Evolutionary conservation across 2,113 vertebrate species (phyloP).

Genomic region (Axis porcinus): DNA sequence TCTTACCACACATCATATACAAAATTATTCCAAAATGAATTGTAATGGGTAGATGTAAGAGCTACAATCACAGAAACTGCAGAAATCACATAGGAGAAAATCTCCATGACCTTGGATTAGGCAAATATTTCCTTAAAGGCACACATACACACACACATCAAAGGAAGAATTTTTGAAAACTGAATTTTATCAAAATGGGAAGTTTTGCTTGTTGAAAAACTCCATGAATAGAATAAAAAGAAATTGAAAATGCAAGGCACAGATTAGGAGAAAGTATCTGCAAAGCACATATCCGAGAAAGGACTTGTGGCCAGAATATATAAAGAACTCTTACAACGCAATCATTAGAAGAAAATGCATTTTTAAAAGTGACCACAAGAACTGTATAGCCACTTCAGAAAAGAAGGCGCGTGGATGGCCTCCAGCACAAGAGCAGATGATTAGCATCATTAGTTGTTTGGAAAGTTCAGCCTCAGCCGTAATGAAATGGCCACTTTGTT

Average conservation of each 20-base stretch:
- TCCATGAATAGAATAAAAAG: not conserved
- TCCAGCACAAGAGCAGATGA: not conserved
- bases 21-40: not conserved
- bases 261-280: not conserved
- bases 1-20: not conserved
- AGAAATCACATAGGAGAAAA: not conserved
- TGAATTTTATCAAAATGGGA: not conserved
- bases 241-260: not conserved
- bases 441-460: not conserved
- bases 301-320: not conserved
- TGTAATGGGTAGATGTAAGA: not conserved
- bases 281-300: not conserved
- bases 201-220: not conserved
- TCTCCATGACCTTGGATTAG: not conserved
- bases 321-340: not conserved
- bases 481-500: not conserved
- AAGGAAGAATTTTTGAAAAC: not conserved
- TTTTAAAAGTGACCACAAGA: not conserved
- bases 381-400: not conserved
- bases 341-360: not conserved
- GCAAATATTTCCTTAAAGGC: not conserved
- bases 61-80: not conserved
- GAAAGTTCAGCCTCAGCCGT: not conserved
- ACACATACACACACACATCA: too few relatives aligned
- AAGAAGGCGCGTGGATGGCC: accelerated